A percentile compares a stretch with the other conserved stretches of the same genome.
Evolutionary conservation across 2,797 vertebrate genomes (phyloP).

Genomic region (Phoeniculus purpureus): DNA sequence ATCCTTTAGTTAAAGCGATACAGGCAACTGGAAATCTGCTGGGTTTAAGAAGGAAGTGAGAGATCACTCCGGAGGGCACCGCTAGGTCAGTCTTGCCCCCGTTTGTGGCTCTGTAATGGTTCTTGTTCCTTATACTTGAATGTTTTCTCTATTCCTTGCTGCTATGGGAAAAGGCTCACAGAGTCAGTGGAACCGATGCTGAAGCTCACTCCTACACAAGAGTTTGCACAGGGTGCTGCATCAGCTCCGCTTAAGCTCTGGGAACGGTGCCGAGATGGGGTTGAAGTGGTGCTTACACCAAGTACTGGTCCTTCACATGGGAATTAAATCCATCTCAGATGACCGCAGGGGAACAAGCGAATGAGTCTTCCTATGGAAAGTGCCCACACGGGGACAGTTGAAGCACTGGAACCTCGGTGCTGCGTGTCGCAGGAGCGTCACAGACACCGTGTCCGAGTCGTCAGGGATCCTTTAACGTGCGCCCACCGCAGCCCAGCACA

Average conservation of each 20-base stretch:
- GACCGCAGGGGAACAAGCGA: not conserved
- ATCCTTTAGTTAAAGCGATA: not conserved
- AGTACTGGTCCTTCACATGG: not conserved
- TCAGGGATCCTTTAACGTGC: not conserved
- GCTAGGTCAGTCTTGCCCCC: not conserved
- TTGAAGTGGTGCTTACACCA: not conserved
- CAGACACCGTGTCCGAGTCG: not conserved
- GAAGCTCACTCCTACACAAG: not conserved
- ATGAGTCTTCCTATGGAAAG: not conserved
- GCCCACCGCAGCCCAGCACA: not conserved
- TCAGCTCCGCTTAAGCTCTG: not conserved
- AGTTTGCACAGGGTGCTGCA: not conserved
- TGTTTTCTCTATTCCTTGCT: not conserved
- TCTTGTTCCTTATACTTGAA: slow-evolving; percentile 4
- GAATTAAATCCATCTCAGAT: not conserved
- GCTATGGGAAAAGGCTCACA: not conserved
- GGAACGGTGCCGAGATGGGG: slow-evolving; percentile 8
- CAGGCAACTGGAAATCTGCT: not conserved
- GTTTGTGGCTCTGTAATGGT: not conserved
- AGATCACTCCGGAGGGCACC: not conserved
- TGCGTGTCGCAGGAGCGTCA: not conserved
- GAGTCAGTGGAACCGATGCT: not conserved
- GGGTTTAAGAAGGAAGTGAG: not conserved
- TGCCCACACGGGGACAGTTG: not conserved
- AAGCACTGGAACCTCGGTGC: not conserved